Conservation (phyloP, 2,797 vertebrate genomes). For the Sebastes itinus region DNA sequence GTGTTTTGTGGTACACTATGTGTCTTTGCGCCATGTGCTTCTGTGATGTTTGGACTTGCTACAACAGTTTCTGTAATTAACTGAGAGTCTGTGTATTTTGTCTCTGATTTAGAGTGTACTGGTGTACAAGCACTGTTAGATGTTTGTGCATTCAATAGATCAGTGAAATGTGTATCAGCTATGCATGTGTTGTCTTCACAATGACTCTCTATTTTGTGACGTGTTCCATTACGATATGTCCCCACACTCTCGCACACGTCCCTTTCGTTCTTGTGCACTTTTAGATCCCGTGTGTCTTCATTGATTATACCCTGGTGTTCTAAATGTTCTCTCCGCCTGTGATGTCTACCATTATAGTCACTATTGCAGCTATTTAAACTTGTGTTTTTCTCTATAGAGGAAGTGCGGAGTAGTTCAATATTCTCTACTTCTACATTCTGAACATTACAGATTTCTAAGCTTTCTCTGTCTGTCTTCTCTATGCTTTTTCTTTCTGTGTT, state of each 20-base stretch:
- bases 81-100: not conserved
- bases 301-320: not conserved
- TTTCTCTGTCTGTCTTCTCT: not conserved
- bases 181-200: not conserved
- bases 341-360: not conserved
- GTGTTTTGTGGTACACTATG: not conserved
- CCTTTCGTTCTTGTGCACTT: not conserved
- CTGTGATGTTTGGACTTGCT: constrained; percentile 8
- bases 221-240: not conserved
- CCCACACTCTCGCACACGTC: not conserved
- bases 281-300: not conserved
- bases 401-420: not conserved
- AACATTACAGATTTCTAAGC: not conserved
- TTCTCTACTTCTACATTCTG: constrained; percentile 6
- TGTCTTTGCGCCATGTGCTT: constrained; percentile 8
- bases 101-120: not conserved
- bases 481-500: not conserved
- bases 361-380: constrained; percentile 1
- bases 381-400: not conserved
- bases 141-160: constrained; percentile 1
- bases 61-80: not conserved
- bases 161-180: not conserved
- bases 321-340: not conserved
- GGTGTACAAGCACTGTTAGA: not conserved
- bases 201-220: not conserved